Evolutionary conservation across 2,113 vertebrate genomes (phyloP).

Genomic region (Eonycteris spelaea): DNA sequence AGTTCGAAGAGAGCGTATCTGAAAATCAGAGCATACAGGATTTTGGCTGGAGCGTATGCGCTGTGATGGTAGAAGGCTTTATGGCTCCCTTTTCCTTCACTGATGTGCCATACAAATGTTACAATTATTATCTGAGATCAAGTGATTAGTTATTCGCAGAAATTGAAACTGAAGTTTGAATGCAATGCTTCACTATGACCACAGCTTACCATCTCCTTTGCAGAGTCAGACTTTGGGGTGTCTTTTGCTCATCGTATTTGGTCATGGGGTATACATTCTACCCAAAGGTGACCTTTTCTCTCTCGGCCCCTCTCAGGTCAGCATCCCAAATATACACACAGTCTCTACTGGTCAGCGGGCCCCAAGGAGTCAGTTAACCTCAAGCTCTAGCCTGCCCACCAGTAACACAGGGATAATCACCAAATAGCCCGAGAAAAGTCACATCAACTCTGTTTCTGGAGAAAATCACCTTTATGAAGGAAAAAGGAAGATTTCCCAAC

Average conservation of each 20-base stretch:
- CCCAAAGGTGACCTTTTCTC: not conserved
- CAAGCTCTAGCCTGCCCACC: not conserved
- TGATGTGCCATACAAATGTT: not conserved
- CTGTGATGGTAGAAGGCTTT: no score
- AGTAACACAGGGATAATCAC: not conserved
- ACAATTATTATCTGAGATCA: not conserved
- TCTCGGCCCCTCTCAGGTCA: not conserved
- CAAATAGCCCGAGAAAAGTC: not conserved
- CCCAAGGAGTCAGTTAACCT: not conserved
- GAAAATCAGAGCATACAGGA: not conserved
- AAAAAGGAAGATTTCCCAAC: not conserved
- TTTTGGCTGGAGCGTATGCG: not conserved
- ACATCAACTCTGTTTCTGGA: not conserved
- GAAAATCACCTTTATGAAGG: not conserved
- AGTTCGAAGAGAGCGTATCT: not conserved
- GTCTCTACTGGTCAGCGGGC: not conserved
- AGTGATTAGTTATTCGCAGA: not conserved
- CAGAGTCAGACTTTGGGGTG: not conserved
- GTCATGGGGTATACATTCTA: not conserved
- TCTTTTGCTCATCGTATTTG: not conserved
- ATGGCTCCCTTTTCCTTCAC: not conserved
- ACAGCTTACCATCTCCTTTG: not conserved
- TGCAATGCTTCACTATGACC: not conserved
- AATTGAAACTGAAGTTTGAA: not conserved
- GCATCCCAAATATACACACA: not conserved